A percentile compares a stretch with the other conserved stretches of the same genome.
These are phyloP conservation scores for Syngnathus acus DNA, from an alignment of 2,797 vertebrate species.

Conservation along the genomic window DNA sequence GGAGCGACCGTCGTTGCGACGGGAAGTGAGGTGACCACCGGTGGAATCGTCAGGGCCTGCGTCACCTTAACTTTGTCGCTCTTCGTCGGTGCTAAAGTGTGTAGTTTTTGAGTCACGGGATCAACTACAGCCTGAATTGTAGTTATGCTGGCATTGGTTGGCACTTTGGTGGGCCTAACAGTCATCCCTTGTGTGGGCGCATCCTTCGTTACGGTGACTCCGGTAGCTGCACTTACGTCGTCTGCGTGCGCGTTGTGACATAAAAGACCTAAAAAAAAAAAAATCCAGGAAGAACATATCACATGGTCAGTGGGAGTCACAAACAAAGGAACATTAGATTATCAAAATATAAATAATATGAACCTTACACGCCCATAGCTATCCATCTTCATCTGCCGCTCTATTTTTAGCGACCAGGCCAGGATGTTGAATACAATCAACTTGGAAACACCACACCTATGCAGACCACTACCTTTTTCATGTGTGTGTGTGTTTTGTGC, in stretches of 20 bases:
- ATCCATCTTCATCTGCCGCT: conserved; percentile 25
- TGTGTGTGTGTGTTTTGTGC: conserved; percentile 19
- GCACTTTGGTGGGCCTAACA: background rate
- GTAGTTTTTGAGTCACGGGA: background rate
- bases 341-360: background rate
- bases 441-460: conserved; percentile 74
- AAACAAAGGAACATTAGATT: background rate
- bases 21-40: background rate
- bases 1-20: no score
- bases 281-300: background rate
- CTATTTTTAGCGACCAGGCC: conserved; percentile 79
- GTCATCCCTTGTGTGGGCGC: background rate
- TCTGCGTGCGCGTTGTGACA: background rate
- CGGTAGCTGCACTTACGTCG: background rate
- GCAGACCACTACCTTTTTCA: background rate
- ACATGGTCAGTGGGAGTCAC: background rate
- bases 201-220: background rate
- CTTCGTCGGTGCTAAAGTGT: background rate
- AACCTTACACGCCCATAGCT: background rate
- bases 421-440: conserved; percentile 82
- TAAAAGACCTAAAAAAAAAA: conserved; percentile 4
- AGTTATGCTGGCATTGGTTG: background rate
- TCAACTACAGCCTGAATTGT: background rate
- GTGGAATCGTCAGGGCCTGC: background rate
- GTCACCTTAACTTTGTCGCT: no score